A percentile compares a stretch with the other conserved stretches of the same genome.
Conservation (phyloP, 2,888 invertebrate genomes). For the Diarsia rubi region DNA sequence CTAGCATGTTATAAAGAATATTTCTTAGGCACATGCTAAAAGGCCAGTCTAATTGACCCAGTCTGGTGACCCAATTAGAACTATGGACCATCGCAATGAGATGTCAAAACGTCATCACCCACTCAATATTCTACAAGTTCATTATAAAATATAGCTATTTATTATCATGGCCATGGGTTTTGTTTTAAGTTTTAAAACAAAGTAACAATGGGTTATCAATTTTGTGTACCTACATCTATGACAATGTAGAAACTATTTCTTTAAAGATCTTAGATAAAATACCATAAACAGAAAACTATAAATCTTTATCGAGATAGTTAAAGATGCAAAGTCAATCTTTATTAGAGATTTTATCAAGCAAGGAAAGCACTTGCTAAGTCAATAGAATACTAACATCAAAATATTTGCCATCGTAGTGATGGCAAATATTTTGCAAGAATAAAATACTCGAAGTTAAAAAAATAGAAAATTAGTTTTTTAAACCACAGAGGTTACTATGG, state of each 20-base stretch:
- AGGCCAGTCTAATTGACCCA: slow-evolving; percentile 83
- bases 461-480: neutral
- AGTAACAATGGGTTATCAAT: neutral
- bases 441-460: neutral
- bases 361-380: too few species aligned
- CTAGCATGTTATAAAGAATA: slow-evolving; percentile 42
- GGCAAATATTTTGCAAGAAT: too few species aligned
- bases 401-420: neutral
- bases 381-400: neutral
- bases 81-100: slow-evolving; percentile 66
- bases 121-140: slow-evolving; percentile 38
- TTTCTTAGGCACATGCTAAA: slow-evolving; percentile 68
- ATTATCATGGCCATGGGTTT: neutral
- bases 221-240: neutral
- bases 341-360: neutral
- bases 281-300: neutral
- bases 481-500: too few species aligned
- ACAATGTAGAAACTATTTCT: neutral
- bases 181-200: neutral
- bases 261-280: neutral
- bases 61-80: slow-evolving; percentile 82
- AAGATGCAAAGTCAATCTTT: too few species aligned
- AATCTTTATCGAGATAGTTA: fast-evolving
- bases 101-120: slow-evolving; percentile 63
- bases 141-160: slow-evolving; percentile 5